Evolutionary conservation across 2,888 invertebrate species (phyloP).

Genomic region (Caenorhabditis uteleia): DNA sequence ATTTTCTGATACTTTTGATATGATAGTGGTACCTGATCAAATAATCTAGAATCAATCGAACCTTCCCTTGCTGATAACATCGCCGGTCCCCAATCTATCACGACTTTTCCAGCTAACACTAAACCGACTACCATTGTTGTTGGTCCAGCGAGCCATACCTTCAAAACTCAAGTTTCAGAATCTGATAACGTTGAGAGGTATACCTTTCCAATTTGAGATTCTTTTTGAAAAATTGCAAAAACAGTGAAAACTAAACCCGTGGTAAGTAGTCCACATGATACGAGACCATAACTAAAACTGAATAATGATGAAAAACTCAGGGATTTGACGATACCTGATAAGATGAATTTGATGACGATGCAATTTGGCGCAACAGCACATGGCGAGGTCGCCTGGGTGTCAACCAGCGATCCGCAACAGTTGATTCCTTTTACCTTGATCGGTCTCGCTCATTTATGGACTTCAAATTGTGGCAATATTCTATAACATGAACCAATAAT

Average conservation of each 20-base stretch:
- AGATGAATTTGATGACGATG: conserved; percentile 68
- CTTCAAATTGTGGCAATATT: too few species aligned
- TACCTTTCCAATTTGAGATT: conserved; percentile 69
- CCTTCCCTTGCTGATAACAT: conserved; percentile 64
- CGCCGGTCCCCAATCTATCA: conserved; percentile 69
- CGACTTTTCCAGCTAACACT: conserved; percentile 67
- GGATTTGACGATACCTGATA: conserved; percentile 54
- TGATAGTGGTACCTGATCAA: conserved; percentile 52
- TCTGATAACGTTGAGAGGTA: conserved; percentile 4
- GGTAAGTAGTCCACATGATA: conserved; percentile 65
- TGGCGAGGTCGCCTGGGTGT: conserved; percentile 4
- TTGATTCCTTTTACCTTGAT: neutral
- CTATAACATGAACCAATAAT: too few species aligned
- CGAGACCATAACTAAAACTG: conserved; percentile 64
- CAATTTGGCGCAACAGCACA: conserved; percentile 62
- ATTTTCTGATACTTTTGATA: too few species aligned
- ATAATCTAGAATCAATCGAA: conserved; percentile 61
- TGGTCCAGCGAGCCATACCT: conserved; percentile 65
- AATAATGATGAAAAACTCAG: neutral
- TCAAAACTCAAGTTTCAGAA: neutral
- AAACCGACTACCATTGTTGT: conserved; percentile 67
- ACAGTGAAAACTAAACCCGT: conserved; percentile 69
- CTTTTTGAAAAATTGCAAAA: conserved; percentile 69
- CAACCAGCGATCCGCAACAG: neutral
- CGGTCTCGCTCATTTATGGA: neutral